Conservation (phyloP, 2,113 vertebrate genomes). For the Calidris pugnax region DNA sequence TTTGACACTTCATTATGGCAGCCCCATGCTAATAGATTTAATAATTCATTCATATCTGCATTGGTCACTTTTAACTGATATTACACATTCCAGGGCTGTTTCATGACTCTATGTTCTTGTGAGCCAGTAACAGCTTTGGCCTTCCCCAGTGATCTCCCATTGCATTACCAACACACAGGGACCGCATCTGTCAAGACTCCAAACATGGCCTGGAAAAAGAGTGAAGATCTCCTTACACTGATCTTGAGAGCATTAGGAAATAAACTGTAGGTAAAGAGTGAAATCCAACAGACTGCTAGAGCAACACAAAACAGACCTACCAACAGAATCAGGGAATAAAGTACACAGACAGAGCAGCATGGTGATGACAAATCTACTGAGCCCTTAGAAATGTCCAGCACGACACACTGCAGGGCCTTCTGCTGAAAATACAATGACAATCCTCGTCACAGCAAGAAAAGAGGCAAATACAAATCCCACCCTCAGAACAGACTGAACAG, state of each 20-base stretch:
- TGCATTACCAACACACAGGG: neutral
- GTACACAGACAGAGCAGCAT: neutral
- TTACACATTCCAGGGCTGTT: neutral
- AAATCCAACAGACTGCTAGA: neutral
- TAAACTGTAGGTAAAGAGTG: neutral
- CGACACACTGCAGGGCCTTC: neutral
- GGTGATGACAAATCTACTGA: neutral
- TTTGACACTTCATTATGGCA: conserved; percentile 45
- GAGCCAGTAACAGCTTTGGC: neutral
- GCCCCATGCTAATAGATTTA: conserved; percentile 18
- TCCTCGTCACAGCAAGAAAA: neutral
- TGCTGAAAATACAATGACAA: neutral
- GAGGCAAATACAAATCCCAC: neutral
- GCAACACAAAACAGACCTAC: neutral
- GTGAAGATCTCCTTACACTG: neutral
- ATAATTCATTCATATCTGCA: conserved; percentile 65
- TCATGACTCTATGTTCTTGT: neutral
- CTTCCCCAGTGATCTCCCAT: neutral
- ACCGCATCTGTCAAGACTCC: neutral
- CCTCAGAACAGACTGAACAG: neutral
- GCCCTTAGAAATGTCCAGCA: neutral
- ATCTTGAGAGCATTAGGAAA: neutral
- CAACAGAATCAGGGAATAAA: neutral
- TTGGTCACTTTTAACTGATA: conserved; percentile 37
- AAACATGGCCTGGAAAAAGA: neutral